phyloP scores from a whole-genome alignment of 2,797 vertebrate species.

The Parauchenoglanis punctatus region DNA sequence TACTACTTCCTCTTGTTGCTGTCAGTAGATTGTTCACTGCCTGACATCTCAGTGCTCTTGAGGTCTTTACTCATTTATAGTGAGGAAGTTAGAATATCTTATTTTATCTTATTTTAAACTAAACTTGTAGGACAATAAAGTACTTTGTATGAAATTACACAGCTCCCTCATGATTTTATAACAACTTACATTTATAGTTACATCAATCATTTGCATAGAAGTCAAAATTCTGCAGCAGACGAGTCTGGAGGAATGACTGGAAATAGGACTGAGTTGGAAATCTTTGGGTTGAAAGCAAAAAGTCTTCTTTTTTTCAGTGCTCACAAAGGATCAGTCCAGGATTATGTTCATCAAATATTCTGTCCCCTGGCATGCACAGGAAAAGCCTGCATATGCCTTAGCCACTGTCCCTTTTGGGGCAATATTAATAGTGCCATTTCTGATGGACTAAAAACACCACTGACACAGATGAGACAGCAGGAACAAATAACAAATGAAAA shows the following conservation, averaged over 20 bases:
- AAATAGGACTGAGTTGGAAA: neutral
- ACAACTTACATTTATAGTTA: neutral
- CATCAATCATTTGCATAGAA: neutral
- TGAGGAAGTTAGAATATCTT: neutral
- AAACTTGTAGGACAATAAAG: neutral
- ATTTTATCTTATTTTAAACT: neutral
- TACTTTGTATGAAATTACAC: neutral
- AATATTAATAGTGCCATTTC: neutral
- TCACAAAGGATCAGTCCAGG: neutral
- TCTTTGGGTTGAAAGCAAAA: neutral
- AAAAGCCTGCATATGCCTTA: neutral
- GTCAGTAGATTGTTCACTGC: constrained; percentile 29
- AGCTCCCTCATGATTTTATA: neutral
- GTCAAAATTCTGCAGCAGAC: neutral
- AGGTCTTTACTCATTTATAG: neutral
- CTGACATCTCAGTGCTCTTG: constrained; percentile 6
- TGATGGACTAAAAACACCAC: neutral
- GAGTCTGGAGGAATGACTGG: neutral
- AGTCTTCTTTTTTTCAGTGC: neutral
- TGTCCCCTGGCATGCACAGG: neutral
- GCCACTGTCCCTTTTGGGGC: neutral
- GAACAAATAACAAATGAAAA: neutral
- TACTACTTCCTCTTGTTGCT: neutral
- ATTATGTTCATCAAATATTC: neutral
- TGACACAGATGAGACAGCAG: neutral